Evolutionary conservation across 2,113 vertebrate species (phyloP).

Genomic region (Colaptes auratus): DNA sequence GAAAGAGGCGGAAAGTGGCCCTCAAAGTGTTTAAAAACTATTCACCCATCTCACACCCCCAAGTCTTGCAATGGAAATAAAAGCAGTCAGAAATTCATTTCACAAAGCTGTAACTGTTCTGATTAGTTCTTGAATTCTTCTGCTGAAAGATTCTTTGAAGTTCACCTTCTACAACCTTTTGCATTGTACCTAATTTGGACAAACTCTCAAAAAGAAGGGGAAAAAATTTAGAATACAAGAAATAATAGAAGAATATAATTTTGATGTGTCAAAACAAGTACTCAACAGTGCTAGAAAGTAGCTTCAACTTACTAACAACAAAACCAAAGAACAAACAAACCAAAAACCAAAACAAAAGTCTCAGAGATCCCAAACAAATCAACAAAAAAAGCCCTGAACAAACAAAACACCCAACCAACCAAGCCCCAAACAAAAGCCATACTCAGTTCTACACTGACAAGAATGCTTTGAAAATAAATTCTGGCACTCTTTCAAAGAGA

Average conservation of each 20-base stretch:
- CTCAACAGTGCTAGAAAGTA: background rate
- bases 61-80: background rate
- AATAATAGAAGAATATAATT: background rate
- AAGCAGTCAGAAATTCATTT: background rate
- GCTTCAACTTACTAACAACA: background rate
- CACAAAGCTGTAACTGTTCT: background rate
- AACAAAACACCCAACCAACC: no score
- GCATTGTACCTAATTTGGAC: background rate
- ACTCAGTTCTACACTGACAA: background rate
- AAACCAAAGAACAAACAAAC: no score
- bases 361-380: no score
- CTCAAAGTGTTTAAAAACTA: background rate
- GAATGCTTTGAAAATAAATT: background rate
- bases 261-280: background rate
- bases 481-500: background rate
- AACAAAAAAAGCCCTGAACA: no score
- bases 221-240: background rate
- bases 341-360: no score
- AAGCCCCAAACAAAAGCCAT: background rate
- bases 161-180: background rate
- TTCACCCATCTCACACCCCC: fast-evolving
- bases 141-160: background rate
- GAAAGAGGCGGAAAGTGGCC: background rate
- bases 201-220: background rate
- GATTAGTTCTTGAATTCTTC: background rate